Evolutionary conservation across 2,888 invertebrate species (phyloP), one percentile per base, ranked within the genome.

Genomic region (Polia nebulosa): DNA sequence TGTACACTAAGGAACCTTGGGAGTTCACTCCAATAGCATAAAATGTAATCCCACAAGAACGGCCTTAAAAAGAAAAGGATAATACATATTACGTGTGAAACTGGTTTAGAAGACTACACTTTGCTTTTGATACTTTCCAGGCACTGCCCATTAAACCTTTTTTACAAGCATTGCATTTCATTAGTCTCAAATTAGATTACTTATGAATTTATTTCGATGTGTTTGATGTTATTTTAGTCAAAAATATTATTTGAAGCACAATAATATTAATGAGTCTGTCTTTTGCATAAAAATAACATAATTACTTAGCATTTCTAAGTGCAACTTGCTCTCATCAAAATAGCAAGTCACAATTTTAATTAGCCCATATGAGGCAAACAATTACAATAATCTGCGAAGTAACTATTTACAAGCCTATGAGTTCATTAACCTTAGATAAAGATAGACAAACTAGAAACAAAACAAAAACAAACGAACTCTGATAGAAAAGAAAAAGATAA

Each of bases 391-490:
- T 47, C 8, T 9, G 11, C 25, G 49, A 68, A 15, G 8, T 34
- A 49, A 25, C 13, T 15, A 47, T 29, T 47, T 25, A 47, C 1
- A 17, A 47, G 25, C 20, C 8, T 53, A 53, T 9, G 39, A 53
- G 69, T 69, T 59, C 45, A 59, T 39, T 60, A 11, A 15, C 20
- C 32, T 22, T 53, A 39, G 52, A 59, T 69, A 58, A 52, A 52
- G 17, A 55, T 17, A 20, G n/a, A 53, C 0, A 7, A 55, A 47
- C 20, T 68, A 56, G 39, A 34, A 25, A 67, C 17, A 45, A 55
- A 44, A 22, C 3, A n/a, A 25, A 55, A 49, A 39, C 32, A 17
- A 32, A 41, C 22, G 4, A 36, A 25, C 13, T 13, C 11, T 6
- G 6, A 36, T 15, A 29, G 3, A 17, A 13, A 25, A 9, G 20